Evolutionary conservation across 2,797 vertebrate genomes (phyloP).

Genomic region (Setipinna tenuifilis): DNA sequence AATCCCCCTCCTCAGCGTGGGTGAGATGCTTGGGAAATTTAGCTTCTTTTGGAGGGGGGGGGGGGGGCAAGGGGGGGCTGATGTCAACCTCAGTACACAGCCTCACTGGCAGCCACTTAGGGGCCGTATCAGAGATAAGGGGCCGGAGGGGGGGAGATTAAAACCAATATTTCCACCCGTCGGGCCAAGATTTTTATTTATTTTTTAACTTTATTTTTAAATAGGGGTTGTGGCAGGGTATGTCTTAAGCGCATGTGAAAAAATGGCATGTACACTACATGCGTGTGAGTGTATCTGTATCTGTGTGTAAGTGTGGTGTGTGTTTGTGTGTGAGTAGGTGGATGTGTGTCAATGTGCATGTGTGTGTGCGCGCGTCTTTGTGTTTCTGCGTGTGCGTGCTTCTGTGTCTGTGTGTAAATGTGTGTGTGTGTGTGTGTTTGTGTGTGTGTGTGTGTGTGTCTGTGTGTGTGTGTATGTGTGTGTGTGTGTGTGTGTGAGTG

Average conservation of each 20-base stretch:
- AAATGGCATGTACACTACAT: background rate
- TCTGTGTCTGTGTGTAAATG: background rate
- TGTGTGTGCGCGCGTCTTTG: background rate
- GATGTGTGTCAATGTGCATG: slow-evolving; percentile 16
- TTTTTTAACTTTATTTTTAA: background rate
- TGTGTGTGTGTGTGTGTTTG: slow-evolving; percentile 15
- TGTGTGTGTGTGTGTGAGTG: background rate
- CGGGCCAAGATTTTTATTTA: background rate
- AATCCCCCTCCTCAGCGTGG: background rate
- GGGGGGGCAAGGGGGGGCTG: background rate
- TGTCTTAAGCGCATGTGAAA: background rate
- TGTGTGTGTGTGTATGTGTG: slow-evolving; percentile 21
- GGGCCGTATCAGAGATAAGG: background rate
- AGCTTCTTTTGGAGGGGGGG: background rate
- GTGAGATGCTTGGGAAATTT: background rate
- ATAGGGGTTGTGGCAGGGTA: background rate
- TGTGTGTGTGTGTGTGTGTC: slow-evolving; percentile 28
- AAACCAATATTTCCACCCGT: background rate
- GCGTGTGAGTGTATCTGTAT: background rate
- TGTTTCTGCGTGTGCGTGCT: too few relatives aligned
- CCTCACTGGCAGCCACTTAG: background rate
- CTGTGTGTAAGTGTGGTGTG: slow-evolving; percentile 12
- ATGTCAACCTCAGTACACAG: background rate
- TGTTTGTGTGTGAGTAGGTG: slow-evolving; percentile 24
- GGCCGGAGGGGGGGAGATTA: background rate